Evolutionary conservation across 2,888 invertebrate species (phyloP).

Genomic region (Tenthredo scrophulariae): DNA sequence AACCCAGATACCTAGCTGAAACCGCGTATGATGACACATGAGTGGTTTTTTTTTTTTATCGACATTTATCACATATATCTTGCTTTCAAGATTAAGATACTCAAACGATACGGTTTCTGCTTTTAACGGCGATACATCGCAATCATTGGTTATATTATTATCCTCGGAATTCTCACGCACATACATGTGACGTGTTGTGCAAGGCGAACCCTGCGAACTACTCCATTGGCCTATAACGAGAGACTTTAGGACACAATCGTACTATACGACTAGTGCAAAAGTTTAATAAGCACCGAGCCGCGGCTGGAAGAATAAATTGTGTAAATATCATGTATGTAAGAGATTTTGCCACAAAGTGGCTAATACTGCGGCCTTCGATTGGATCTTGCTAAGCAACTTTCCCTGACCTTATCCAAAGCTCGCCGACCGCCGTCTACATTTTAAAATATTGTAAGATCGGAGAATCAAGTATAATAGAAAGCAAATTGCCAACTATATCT

Average conservation of each 20-base stretch:
- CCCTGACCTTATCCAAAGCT: constrained; percentile 22
- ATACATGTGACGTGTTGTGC: no score
- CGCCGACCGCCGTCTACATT: not conserved
- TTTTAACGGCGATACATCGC: not conserved
- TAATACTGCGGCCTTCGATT: constrained; percentile 24
- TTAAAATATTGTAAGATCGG: not conserved
- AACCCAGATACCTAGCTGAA: no score
- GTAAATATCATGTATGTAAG: not conserved
- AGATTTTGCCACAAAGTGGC: not conserved
- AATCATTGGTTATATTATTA: not conserved
- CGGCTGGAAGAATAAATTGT: not conserved
- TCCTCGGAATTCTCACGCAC: not conserved
- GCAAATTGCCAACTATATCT: not conserved
- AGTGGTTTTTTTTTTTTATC: no score
- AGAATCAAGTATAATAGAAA: not conserved
- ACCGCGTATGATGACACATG: no score
- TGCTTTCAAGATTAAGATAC: not conserved
- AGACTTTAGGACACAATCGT: not conserved
- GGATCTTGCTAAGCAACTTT: constrained; percentile 33
- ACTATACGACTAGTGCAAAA: not conserved
- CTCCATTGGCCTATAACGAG: not conserved
- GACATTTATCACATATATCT: not conserved
- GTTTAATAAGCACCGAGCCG: not conserved
- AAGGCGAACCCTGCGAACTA: no score
- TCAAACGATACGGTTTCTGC: not conserved